Conservation (phyloP, 2,797 vertebrate genomes). For the Peromyscus attwateri region DNA sequence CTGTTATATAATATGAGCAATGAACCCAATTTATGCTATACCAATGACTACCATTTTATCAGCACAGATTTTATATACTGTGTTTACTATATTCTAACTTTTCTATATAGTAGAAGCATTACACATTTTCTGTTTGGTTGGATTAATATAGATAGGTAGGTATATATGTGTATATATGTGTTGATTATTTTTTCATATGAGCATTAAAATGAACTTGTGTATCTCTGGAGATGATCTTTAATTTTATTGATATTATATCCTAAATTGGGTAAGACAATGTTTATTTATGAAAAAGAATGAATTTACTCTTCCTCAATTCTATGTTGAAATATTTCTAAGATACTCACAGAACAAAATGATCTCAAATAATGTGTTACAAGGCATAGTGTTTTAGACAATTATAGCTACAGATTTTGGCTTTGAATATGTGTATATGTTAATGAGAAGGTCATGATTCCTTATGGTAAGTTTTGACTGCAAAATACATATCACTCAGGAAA, state of each 20-base stretch:
- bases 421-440: background rate
- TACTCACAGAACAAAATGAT: constrained; percentile 1
- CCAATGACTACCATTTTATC: background rate
- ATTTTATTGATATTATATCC: constrained; percentile 22
- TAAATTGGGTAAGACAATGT: background rate
- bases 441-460: background rate
- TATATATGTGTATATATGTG: too few species aligned
- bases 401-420: constrained; percentile 26
- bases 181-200: constrained; percentile 26
- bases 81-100: constrained; percentile 12
- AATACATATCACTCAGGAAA: background rate
- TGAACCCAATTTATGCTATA: background rate
- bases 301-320: background rate
- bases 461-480: constrained; percentile 20
- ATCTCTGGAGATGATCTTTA: constrained; percentile 1
- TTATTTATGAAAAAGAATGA: background rate
- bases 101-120: background rate
- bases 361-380: constrained; percentile 9
- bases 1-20: background rate
- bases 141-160: background rate
- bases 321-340: constrained; percentile 11
- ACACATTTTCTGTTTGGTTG: background rate
- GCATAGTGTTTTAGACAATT: background rate
- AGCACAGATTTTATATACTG: background rate
- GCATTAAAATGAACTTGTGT: constrained; percentile 14